Percentiles rank a stretch among this genome's conserved stretches.
These are phyloP conservation scores for Nymphalis polychloros DNA, from an alignment of 2,888 invertebrate species.

Conservation along the genomic window DNA sequence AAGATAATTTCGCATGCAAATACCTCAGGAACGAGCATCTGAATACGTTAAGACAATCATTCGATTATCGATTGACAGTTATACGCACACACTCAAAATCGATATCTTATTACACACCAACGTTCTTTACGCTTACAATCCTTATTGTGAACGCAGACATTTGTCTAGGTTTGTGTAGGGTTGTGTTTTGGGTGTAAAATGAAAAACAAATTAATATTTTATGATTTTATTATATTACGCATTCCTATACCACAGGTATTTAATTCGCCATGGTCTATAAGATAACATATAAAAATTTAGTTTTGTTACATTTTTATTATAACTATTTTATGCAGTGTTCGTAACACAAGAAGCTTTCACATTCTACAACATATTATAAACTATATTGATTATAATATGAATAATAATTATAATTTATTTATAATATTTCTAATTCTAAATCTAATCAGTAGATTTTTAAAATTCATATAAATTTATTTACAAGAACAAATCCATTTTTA, in stretches of 20 bases:
- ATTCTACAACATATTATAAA: constrained; percentile 29
- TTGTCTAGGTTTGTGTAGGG: neutral
- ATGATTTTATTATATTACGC: constrained; percentile 34
- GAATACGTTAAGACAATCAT: too few relatives aligned
- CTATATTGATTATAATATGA: constrained; percentile 19
- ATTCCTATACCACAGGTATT: constrained; percentile 29
- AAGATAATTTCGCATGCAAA: too few relatives aligned
- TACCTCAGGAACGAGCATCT: too few relatives aligned
- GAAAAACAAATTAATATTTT: constrained; percentile 20
- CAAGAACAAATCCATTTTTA: constrained; percentile 32
- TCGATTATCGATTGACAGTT: too few relatives aligned
- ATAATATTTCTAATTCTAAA: constrained; percentile 7
- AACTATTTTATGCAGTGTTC: constrained; percentile 26
- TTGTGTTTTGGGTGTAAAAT: constrained; percentile 7
- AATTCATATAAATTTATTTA: constrained; percentile 40
- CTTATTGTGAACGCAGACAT: too few relatives aligned
- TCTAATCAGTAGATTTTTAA: constrained; percentile 20
- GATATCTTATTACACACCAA: too few relatives aligned
- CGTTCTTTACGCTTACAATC: too few relatives aligned
- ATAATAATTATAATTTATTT: constrained; percentile 11
- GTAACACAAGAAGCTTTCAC: constrained; percentile 37
- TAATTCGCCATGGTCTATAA: constrained; percentile 42
- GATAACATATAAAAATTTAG: constrained; percentile 37
- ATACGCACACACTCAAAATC: too few relatives aligned
- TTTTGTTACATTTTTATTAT: constrained; percentile 19